Evolutionary conservation across 2,113 vertebrate species (phyloP), one percentile per base, ranked within the genome.

Genomic region (Leptobrachium leishanense): DNA sequence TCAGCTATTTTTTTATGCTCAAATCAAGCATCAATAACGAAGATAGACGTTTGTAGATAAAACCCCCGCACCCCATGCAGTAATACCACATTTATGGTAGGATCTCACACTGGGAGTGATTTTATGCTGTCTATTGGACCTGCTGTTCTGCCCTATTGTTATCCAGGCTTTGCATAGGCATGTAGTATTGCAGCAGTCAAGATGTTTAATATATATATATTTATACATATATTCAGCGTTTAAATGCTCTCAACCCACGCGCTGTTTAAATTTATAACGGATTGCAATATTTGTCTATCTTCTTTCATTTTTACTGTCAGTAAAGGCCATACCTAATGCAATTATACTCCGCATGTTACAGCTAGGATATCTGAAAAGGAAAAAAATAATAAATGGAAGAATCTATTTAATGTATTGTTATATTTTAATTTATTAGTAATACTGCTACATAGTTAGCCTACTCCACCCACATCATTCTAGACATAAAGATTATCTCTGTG

Each of bases 181-280:
- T 54, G 6, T 54, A 11, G 50, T 54, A 3, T 11, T 59, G 13
- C 10, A 13, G 20, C 20, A 31, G 20, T 31, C 65, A 43, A 65
- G 64, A 20, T 67, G 39, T 68, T 68, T 68, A 76, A 57, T 50
- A 40, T 43, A 50, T 55, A 31, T 31, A 31, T 31, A 31, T 31
- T 31, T 31, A 31, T 31, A 31, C 20, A 31, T 31, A 31, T 31
- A 31, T 76, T 76, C 75, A 43, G 12, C 67, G 42, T 76, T 57
- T 31, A 53, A 76, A 76, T 57, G 54, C 43, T 43, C 43, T 68
- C 75, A 43, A 44, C 75, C 64, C 75, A 57, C 75, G 57, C 53
- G 10, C 75, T 20, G 64, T 62, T 68, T 13, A 43, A 76, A 76
- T 55, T 68, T 46, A 76, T 50, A 76, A 41, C 67, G 42, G 75